Evolutionary conservation across 2,113 vertebrate species (phyloP), one percentile per base, ranked within the genome.

Genomic region (Coracopsis vasa): DNA sequence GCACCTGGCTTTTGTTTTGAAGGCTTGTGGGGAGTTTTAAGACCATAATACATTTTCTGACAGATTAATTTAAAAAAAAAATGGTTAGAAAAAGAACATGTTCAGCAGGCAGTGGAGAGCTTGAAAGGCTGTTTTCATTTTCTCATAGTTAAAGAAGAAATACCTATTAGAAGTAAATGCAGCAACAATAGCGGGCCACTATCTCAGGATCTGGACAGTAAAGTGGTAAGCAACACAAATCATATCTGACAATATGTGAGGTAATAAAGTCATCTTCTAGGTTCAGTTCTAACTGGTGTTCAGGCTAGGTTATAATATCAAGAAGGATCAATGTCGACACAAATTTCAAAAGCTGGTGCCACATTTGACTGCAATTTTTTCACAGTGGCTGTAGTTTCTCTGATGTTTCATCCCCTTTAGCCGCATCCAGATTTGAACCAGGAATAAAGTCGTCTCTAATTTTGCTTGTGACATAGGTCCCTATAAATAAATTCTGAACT

Each of bases 291-390:
- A 80, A 51, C 18, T 35, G 37, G 11, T 5, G 18, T 44, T 86
- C 42, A 54, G 16, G 16, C 15, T 77, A 73, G 8, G 3, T 88
- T 83, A 70, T 67, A 78, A 18, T 54, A 77, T 19, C 42, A 47
- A 7, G 65, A 33, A 9, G 58, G 27, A 51, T 29, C 2, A 1
- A 14, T n/a, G 11, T 31, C 4, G 2, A 41, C 15, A 27, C 7
- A 66, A 71, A 65, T 60, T 84, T 74, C 16, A 89, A 95, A 80
- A 78, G 47, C 54, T 67, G 33, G 11, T 72, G 21, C 18, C 21
- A 48, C 12, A 15, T 65, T 72, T 81, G 54, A 37, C 23, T 28
- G 8, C 1, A 10, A 5, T 61, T 21, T 6, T 80, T 65, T n/a
- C 16, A 33, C 2, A 39, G 41, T 27, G 7, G 5, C 41, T 61